Evolutionary conservation across 2,888 invertebrate species (phyloP).

Genomic region (Hirtodrosophila trivittata): DNA sequence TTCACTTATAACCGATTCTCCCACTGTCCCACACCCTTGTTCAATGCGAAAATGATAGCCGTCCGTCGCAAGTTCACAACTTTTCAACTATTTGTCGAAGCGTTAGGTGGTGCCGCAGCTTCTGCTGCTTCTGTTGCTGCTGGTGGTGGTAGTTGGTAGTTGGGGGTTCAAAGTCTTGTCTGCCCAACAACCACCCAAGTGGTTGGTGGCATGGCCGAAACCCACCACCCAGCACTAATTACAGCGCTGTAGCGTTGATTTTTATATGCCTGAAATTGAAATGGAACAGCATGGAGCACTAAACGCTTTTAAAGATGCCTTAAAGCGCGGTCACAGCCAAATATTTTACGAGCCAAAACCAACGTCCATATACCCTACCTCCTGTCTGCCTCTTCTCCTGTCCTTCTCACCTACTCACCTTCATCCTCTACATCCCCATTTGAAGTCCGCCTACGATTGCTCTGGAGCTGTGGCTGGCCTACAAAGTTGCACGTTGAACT

Average conservation of each 20-base stretch:
- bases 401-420: background rate
- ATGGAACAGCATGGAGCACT: constrained; percentile 50
- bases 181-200: too few species aligned
- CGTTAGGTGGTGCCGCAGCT: background rate
- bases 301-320: constrained; percentile 63
- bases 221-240: constrained; percentile 64
- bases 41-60: constrained; percentile 78
- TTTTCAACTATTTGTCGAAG: constrained; percentile 67
- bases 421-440: background rate
- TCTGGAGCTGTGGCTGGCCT: too few species aligned
- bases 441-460: background rate
- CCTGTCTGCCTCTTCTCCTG: too few species aligned
- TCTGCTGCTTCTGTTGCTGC: background rate
- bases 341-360: constrained; percentile 41
- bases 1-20: constrained; percentile 55
- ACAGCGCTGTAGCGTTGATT: constrained; percentile 68
- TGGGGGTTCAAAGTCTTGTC: too few species aligned
- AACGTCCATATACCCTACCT: too few species aligned
- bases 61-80: constrained; percentile 65
- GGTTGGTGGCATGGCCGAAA: background rate
- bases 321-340: constrained; percentile 44
- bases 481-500: constrained; percentile 73
- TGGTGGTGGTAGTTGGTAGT: too few species aligned
- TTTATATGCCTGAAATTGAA: constrained; percentile 72
- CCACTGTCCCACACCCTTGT: background rate